Base-by-base conservation (phyloP, 1,140 invertebrate species). In the Drosophila orosa region DNA sequence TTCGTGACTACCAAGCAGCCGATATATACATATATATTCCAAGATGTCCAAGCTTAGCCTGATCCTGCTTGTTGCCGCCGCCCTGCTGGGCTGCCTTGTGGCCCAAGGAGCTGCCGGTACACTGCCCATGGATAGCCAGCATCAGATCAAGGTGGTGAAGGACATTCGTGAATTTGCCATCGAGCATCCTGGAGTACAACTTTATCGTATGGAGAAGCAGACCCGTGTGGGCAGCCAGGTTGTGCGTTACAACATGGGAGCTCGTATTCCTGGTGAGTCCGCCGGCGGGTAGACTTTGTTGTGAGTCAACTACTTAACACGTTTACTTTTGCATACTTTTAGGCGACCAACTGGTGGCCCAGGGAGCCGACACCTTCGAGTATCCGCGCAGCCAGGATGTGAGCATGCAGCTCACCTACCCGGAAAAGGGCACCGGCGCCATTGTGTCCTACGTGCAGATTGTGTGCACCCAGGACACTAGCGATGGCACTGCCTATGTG, bases 261-360 rank as follows among this genome's bases (percentile, higher is more conserved):
- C 66, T 24, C 83, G 90, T 15, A 50, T 91, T 19, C 35, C 69
- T 6, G 76, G 90, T 91, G 56, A 79, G 81, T 66, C 8, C n/a
- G 31, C 19, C 17, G 25, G 45, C 29, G 35, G n/a, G 25, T 24
- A 71, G 27, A 27, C 56, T 60, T 24, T 4, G 19, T 22, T 45
- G 2, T 9, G 10, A 8, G 25, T 2, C 25, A 1, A 13, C 31
- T 13, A 5, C 5, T 33, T 37, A 27, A 35, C 10, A 3, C 7
- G 0, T 5, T 9, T 1, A 19, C 15, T 22, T 5, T 37, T 57
- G 63, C 60, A 59, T 66, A 76, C 74, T 87, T 80, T 87, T 27
- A 92, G 91, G 78, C 55, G 91, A 92, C 24, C 27, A 39, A 4
- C 42, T 92, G 44, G 82, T 91, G 9, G 90, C 84, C 17, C 90